Evolutionary conservation across 2,113 vertebrate species (phyloP).

Genomic region (Nycticebus coucang): DNA sequence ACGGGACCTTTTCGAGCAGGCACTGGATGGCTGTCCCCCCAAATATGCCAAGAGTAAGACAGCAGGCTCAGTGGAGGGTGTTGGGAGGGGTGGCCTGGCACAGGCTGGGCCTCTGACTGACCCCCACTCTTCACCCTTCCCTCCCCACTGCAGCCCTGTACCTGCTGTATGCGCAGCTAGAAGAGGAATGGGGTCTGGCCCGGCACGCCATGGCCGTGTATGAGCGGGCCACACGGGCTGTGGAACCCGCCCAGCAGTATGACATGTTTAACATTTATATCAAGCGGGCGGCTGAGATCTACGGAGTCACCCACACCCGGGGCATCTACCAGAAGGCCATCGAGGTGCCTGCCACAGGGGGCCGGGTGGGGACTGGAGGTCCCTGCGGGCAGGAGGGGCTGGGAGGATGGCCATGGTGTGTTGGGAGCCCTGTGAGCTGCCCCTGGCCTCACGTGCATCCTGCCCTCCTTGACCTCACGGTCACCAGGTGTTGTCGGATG

Average conservation of each 20-base stretch:
- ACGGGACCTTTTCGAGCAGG: constrained; percentile 95
- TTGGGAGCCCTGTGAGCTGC: neutral
- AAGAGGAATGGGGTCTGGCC: constrained; percentile 94
- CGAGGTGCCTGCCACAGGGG: constrained; percentile 83
- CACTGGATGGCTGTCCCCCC: constrained; percentile 93
- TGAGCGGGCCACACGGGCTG: constrained; percentile 92
- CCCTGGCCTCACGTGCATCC: accelerated
- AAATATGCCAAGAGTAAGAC: constrained; percentile 93
- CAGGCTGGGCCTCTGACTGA: accelerated
- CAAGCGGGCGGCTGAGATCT: constrained; percentile 94
- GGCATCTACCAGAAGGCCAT: constrained; percentile 95
- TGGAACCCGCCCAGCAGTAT: constrained; percentile 89
- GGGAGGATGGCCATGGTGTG: neutral
- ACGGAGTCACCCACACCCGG: constrained; percentile 95
- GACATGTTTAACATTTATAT: constrained; percentile 98
- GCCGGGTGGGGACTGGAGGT: accelerated
- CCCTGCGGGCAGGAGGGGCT: neutral
- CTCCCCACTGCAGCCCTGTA: constrained; percentile 86
- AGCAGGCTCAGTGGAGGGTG: accelerated
- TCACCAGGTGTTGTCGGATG: constrained; percentile 91
- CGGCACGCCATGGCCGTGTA: constrained; percentile 96
- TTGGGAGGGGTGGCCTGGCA: accelerated
- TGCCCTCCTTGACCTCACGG: accelerated
- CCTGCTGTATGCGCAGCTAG: constrained; percentile 93
- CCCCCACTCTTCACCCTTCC: neutral